Evolutionary conservation across 2,113 vertebrate species (phyloP), one percentile per base, ranked within the genome.

Genomic region (Noturus placidus): DNA sequence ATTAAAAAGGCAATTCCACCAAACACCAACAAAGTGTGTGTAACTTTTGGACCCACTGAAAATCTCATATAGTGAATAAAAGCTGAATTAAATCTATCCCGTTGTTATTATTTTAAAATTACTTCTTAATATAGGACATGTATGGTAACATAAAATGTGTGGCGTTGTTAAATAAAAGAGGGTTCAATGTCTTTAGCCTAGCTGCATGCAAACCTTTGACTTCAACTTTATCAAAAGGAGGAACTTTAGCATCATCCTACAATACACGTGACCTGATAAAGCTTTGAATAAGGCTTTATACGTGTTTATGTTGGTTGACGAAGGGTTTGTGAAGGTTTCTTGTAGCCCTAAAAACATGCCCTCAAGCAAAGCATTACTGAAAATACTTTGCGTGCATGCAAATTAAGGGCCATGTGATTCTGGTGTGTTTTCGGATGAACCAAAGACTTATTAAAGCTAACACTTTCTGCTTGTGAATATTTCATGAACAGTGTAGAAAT

Each of bases 381-480:
- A 25, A 59, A 59, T 59, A 59, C 5, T 81, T 81, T 59, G 56
- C 79, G 59, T 81, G 79, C 0, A 81, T 81, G 79, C 22, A 81
- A 81, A 81, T 57, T 13, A 59, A 57, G 79, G 79, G 20, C 33
- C 22, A 22, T 81, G 79, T 38, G 79, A 81, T 56, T 80, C 10
- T 19, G 52, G 17, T 33, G 52, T n/a, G 33, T 56, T 56, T 79
- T 33, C 25, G 22, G 38, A 77, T 2, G 6, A 77, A 77, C 22
- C 22, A 27, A 76, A 27, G 74, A 25, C 9, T 50, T 35, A 20
- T 20, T 5, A 70, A 70, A 70, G 19, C 4, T 10, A 35, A 42
- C 3, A 74, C 9, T 25, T 74, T 74, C 3, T 25, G 70, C 35
- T 72, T 72, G 19, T 42, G 19, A 50, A 6, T 25, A 27, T 77